Evolutionary conservation across 2,113 vertebrate species (phyloP).

Genomic region (Aptenodytes patagonicus): DNA sequence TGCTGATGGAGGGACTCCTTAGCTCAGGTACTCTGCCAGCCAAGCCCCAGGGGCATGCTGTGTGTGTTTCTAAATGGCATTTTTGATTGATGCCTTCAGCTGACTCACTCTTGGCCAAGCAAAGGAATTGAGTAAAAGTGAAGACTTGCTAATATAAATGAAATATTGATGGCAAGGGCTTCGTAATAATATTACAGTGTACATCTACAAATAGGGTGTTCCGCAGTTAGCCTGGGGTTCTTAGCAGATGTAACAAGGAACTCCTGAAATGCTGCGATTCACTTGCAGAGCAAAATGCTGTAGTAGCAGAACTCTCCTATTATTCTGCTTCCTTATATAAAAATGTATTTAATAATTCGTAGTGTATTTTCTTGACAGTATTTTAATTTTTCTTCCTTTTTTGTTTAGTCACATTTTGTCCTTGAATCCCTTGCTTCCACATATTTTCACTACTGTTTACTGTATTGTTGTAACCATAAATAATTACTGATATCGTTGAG

Average conservation of each 20-base stretch:
- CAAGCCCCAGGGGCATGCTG: not conserved
- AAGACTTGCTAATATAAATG: constrained; percentile 11
- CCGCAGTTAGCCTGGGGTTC: not conserved
- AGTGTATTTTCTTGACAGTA: not conserved
- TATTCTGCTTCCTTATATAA: not conserved
- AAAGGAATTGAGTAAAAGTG: constrained; percentile 2
- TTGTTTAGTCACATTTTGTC: not conserved
- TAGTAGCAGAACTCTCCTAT: not conserved
- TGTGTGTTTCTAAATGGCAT: constrained; percentile 12
- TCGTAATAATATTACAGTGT: not conserved
- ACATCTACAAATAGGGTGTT: not conserved
- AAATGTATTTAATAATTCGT: not conserved
- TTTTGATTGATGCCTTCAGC: constrained; percentile 51
- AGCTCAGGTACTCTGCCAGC: not conserved
- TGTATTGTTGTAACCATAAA: constrained; percentile 40
- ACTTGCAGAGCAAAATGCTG: not conserved
- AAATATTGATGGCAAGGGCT: constrained; percentile 3
- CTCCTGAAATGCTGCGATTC: not conserved
- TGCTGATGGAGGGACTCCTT: not conserved
- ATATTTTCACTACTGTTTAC: constrained; percentile 3
- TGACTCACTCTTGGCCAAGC: constrained; percentile 6
- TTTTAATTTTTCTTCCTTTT: not conserved
- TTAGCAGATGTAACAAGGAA: not conserved
- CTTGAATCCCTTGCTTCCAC: constrained; percentile 9
- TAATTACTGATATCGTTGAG: constrained; percentile 65